Evolutionary conservation across 2,113 vertebrate species (phyloP).

Genomic region (Rhineura floridana): DNA sequence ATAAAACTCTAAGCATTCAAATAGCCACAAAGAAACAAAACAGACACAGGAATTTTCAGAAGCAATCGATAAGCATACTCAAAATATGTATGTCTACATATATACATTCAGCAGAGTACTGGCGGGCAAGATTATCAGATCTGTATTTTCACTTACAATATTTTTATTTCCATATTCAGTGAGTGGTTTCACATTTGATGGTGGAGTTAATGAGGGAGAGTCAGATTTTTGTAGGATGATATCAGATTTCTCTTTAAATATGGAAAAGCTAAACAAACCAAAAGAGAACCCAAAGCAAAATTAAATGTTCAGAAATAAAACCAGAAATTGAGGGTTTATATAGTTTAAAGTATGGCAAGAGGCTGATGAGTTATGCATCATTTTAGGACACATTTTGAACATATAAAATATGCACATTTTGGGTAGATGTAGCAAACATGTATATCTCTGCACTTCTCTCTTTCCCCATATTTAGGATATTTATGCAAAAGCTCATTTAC

Average conservation of each 20-base stretch:
- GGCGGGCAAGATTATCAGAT: neutral
- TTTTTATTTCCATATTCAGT: conserved; percentile 45
- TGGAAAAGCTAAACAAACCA: conserved; percentile 71
- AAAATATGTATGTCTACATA: neutral
- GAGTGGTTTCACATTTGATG: conserved; percentile 48
- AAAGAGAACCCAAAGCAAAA: neutral
- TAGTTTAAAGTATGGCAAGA: conserved; percentile 31
- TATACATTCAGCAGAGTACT: neutral
- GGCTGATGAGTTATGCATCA: neutral
- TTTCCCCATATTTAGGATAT: neutral
- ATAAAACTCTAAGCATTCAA: neutral
- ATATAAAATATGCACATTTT: neutral
- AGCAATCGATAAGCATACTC: neutral
- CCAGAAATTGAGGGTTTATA: neutral
- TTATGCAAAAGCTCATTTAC: neutral
- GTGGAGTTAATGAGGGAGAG: conserved; percentile 32
- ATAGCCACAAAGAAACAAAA: neutral
- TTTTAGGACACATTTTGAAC: neutral
- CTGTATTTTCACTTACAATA: conserved; percentile 64
- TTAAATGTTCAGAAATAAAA: conserved; percentile 3
- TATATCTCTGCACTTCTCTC: neutral
- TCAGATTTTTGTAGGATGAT: conserved; percentile 41
- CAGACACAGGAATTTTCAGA: neutral
- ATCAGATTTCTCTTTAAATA: conserved; percentile 43
- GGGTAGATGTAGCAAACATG: neutral